Conservation (phyloP, 2,888 invertebrate genomes). For the Oxycera nigricornis region DNA sequence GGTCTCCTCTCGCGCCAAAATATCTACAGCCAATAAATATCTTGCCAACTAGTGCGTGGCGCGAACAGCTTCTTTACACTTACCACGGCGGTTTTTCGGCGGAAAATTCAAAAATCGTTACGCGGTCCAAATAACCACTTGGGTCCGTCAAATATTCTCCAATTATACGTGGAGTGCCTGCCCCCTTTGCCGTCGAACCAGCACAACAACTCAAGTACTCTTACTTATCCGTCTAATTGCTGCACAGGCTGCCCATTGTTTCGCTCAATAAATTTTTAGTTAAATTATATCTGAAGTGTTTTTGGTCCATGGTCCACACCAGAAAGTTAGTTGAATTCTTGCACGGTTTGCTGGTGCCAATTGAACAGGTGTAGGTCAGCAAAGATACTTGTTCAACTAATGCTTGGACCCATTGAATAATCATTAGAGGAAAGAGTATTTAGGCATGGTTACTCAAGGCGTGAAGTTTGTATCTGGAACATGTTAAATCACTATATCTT, state of each 20-base stretch:
- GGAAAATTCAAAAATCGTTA: no score
- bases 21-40: not conserved
- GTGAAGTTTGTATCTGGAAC: not conserved
- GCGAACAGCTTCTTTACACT: not conserved
- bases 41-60: not conserved
- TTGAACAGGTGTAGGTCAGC: no score
- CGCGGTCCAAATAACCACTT: no score
- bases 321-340: no score
- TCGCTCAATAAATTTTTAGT: not conserved
- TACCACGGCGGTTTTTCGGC: no score
- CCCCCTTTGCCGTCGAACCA: no score
- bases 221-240: not conserved
- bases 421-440: not conserved
- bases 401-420: not conserved
- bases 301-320: no score
- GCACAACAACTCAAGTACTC: not conserved
- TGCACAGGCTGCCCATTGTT: not conserved
- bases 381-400: no score
- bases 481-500: not conserved
- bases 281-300: no score
- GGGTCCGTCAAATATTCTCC: no score
- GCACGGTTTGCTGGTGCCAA: no score
- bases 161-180: no score
- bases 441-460: not conserved
- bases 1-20: not conserved